Conservation (phyloP, 2,113 vertebrate genomes). For the Ptyas mucosa region DNA sequence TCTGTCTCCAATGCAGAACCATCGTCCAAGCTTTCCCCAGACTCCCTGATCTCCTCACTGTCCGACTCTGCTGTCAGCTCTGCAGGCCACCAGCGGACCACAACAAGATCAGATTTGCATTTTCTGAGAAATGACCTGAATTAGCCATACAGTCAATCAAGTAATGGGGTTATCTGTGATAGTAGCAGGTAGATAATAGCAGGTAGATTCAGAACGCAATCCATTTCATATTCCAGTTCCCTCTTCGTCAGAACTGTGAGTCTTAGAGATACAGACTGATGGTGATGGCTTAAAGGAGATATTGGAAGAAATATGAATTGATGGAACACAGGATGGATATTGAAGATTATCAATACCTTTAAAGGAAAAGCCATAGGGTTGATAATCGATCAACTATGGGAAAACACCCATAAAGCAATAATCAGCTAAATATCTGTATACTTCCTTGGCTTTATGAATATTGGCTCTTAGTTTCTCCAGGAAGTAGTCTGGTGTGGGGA, state of each 20-base stretch:
- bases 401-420: background rate
- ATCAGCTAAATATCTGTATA: background rate
- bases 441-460: background rate
- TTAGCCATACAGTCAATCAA: background rate
- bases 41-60: too few species aligned
- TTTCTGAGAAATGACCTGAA: background rate
- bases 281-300: background rate
- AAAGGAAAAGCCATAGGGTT: background rate
- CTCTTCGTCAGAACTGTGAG: background rate
- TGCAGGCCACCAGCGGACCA: too few species aligned
- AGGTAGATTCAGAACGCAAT: background rate
- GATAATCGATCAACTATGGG: background rate
- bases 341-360: background rate
- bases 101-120: background rate
- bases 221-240: background rate
- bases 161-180: background rate
- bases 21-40: too few species aligned
- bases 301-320: background rate
- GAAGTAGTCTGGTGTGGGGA: background rate
- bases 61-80: too few species aligned
- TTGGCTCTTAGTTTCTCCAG: background rate
- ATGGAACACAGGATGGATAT: background rate
- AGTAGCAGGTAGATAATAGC: background rate
- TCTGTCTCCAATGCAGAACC: too few species aligned
- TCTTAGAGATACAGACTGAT: background rate